Evolutionary conservation across 2,113 vertebrate genomes (phyloP).

Genomic region (Lathamus discolor): DNA sequence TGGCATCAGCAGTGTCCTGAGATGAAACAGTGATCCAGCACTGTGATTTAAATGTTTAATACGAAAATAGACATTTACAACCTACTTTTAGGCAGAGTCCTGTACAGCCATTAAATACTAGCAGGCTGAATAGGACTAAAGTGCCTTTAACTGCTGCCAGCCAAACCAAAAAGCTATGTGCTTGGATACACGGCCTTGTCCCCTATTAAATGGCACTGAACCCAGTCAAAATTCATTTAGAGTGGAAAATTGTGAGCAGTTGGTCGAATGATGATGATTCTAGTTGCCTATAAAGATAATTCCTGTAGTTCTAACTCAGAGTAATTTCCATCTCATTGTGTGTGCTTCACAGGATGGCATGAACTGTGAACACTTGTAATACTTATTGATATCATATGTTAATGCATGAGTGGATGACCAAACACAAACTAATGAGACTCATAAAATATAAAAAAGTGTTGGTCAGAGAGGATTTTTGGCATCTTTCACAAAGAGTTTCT

Average conservation of each 20-base stretch:
- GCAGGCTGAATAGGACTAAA: neutral
- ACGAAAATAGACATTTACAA: neutral
- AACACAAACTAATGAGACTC: neutral
- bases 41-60: neutral
- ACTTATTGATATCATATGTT: constrained; percentile 10
- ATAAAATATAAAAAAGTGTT: neutral
- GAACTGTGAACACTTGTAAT: neutral
- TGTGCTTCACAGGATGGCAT: neutral
- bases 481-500: neutral
- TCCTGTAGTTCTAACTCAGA: neutral
- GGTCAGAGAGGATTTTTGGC: neutral
- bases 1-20: neutral
- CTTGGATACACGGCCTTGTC: neutral
- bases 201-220: neutral
- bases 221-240: neutral
- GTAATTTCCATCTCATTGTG: neutral
- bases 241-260: neutral
- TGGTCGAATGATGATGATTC: neutral
- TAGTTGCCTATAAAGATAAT: neutral
- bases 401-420: neutral
- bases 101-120: neutral
- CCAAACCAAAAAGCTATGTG: neutral
- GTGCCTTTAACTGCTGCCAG: neutral
- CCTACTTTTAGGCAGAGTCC: neutral
- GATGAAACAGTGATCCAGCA: neutral